phyloP scores from a whole-genome alignment of 2,888 invertebrate genomes.

The Caenorhabditis sulstoni region DNA sequence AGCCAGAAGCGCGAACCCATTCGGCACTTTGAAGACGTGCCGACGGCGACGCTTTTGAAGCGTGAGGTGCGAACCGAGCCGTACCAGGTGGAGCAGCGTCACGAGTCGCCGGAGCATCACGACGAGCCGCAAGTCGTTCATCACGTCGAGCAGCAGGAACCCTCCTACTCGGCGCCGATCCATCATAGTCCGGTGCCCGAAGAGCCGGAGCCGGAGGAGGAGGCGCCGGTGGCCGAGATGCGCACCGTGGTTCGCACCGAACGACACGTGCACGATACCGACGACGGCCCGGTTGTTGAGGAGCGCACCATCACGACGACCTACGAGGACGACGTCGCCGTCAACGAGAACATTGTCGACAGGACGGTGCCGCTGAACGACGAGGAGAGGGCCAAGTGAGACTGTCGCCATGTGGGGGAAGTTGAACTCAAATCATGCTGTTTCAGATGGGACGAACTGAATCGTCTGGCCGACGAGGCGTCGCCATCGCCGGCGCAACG shows the following conservation, averaged over 20 bases:
- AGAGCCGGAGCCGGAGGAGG: constrained; percentile 50
- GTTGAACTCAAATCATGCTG: no score
- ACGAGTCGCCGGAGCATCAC: constrained; percentile 12
- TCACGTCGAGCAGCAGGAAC: constrained; percentile 11
- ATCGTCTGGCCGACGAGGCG: constrained; percentile 58
- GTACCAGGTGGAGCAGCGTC: constrained; percentile 8
- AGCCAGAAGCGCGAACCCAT: constrained; percentile 50
- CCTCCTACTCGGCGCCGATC: constrained; percentile 24
- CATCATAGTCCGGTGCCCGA: constrained; percentile 54
- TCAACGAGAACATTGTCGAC: constrained; percentile 73
- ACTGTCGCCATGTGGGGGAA: background rate
- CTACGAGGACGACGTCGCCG: constrained; percentile 74
- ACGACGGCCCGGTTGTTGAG: constrained; percentile 78
- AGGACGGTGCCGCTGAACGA: constrained; percentile 75
- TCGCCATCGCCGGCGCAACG: constrained; percentile 29
- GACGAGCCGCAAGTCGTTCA: constrained; percentile 6
- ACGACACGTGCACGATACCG: constrained; percentile 77
- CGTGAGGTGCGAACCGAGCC: constrained; percentile 50
- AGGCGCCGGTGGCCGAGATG: constrained; percentile 68
- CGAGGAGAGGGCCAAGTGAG: constrained; percentile 68
- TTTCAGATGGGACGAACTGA: constrained; percentile 66
- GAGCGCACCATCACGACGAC: constrained; percentile 77
- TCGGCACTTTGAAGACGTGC: constrained; percentile 47
- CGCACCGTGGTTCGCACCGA: constrained; percentile 75
- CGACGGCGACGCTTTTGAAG: constrained; percentile 30